Evolutionary conservation across 2,797 vertebrate species (phyloP).

Genomic region (Limnodromus scolopaceus): DNA sequence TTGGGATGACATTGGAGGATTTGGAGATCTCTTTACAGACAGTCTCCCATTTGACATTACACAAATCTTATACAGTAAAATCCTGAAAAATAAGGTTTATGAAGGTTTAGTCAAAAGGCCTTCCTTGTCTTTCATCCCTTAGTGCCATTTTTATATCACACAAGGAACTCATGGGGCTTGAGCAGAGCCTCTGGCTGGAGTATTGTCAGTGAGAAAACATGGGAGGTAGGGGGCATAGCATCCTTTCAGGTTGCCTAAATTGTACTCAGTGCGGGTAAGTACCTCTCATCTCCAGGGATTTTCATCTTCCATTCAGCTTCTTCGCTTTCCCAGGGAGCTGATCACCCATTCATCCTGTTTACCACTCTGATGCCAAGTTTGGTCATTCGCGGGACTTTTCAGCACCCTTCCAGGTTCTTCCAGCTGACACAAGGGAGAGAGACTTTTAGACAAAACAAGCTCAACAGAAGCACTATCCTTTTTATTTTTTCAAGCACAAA

Average conservation of each 20-base stretch:
- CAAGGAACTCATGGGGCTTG: neutral
- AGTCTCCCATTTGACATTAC: neutral
- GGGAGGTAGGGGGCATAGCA: neutral
- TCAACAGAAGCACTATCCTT: neutral
- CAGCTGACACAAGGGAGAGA: neutral
- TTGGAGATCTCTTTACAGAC: neutral
- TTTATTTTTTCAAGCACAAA: neutral
- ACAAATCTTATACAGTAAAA: neutral
- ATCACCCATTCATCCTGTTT: neutral
- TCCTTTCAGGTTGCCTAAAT: neutral
- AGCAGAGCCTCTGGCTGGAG: neutral
- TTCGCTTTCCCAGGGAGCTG: neutral
- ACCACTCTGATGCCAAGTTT: neutral
- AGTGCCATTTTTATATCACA: neutral
- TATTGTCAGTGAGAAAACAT: neutral
- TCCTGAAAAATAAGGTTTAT: neutral
- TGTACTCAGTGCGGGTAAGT: neutral
- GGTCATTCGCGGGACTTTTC: neutral
- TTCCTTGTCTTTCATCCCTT: neutral
- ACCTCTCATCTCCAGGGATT: neutral
- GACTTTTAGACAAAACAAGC: neutral
- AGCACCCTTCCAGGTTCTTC: neutral
- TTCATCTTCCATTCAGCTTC: neutral
- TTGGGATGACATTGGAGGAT: neutral
- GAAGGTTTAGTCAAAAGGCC: neutral